Evolutionary conservation across 92 coral and sea anemone genomes (phyloP).

Genomic region (Porites divaricata): DNA sequence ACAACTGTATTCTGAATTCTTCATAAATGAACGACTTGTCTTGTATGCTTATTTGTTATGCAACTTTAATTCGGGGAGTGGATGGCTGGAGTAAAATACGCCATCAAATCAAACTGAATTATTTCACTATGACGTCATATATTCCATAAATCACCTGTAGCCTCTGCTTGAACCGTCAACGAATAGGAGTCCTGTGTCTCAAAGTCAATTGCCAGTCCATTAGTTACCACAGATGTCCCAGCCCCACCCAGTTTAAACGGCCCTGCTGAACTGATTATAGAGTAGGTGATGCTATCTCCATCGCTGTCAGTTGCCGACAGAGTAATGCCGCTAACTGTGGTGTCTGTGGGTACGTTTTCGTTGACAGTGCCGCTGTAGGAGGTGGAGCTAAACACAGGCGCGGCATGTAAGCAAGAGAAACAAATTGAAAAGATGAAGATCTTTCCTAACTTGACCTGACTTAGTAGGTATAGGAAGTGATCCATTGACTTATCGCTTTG

Average conservation of each 20-base stretch:
- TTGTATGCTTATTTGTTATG: background rate
- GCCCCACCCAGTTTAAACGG: conserved; percentile 66
- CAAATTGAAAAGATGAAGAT: background rate
- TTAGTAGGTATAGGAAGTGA: too few species aligned
- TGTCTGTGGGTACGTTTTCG: conserved; percentile 62
- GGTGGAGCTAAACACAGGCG: conserved; percentile 55
- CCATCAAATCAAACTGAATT: background rate
- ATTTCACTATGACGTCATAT: background rate
- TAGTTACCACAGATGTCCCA: conserved; percentile 56
- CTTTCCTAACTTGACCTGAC: too few species aligned
- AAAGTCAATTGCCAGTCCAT: conserved; percentile 57
- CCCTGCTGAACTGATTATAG: conserved; percentile 64
- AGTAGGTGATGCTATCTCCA: conserved; percentile 56
- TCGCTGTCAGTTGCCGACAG: conserved; percentile 61
- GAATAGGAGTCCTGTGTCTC: conserved; percentile 59
- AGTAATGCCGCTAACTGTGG: conserved; percentile 65
- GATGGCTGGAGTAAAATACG: background rate
- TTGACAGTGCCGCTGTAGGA: conserved; percentile 61
- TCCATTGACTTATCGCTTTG: too few species aligned
- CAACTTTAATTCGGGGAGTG: background rate
- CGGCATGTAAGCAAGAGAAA: conserved; percentile 29
- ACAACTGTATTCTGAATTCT: too few species aligned
- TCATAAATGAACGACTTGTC: background rate
- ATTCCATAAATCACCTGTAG: conserved; percentile 47
- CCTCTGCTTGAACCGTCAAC: conserved; percentile 62